These are phyloP conservation scores for Pitangus sulphuratus DNA, from an alignment of 2,797 vertebrate genomes.

Conservation along the genomic window DNA sequence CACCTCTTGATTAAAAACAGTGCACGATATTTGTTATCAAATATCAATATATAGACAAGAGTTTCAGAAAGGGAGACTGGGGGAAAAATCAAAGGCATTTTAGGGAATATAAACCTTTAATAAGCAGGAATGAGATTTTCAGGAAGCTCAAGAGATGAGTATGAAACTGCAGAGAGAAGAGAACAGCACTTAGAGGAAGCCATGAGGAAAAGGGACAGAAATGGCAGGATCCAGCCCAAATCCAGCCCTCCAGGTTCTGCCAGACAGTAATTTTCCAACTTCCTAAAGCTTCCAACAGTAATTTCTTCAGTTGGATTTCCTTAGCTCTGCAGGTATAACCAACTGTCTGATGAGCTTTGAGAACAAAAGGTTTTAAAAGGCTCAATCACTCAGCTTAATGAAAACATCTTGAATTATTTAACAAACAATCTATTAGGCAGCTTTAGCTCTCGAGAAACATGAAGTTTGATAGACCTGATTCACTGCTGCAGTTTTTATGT, in stretches of 20 bases:
- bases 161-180: neutral
- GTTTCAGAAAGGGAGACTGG: conserved; percentile 28
- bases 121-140: conserved; percentile 18
- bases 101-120: conserved; percentile 3
- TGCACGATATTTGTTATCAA: conserved; percentile 68
- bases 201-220: neutral
- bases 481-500: neutral
- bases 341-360: neutral
- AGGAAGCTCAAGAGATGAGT: neutral
- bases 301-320: neutral
- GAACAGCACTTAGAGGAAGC: neutral
- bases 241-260: neutral
- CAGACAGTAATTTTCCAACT: neutral
- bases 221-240: neutral
- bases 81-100: conserved; percentile 7
- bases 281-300: neutral
- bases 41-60: conserved; percentile 65
- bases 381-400: conserved; percentile 39
- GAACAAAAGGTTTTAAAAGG: conserved; percentile 20
- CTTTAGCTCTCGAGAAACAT: neutral
- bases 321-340: neutral
- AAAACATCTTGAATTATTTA: conserved; percentile 58
- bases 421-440: conserved; percentile 28
- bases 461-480: neutral
- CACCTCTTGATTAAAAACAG: conserved; percentile 71